Base-by-base conservation (phyloP, 2,113 vertebrate genomes). In the Oreochromis niloticus region DNA sequence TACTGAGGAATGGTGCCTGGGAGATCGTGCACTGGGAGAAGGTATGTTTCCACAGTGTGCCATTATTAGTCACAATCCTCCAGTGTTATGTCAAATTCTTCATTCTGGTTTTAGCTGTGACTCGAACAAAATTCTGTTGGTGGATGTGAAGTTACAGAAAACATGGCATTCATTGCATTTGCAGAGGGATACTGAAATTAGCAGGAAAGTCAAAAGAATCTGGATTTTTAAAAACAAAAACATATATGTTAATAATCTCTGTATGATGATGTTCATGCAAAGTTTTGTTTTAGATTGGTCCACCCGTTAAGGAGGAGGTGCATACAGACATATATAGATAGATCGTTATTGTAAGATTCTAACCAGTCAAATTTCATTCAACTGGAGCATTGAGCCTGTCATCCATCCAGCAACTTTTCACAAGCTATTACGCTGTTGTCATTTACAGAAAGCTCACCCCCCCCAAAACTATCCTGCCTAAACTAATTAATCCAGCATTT, bases 11-110 rank as follows among this genome's bases (percentile, higher is more conserved):
- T 85, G 98, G 99, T 91, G 98, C 98, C 84, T 99, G 99, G 99
- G 98, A 99, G 96, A 99, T 99, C 91, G 98, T 99, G 90, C 98
- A 99, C 95, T 99, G 99, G 99, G 98, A 99, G 95, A 99, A 99
- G 98, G 99, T 99, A 97, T 89, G 92, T 84, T 71, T 30, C 32
- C 43, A 82, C 27, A 46, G 2, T 52, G 54, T 57, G 46, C 86
- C 41, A 81, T 39, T 36, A 52, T 39, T 48, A 22, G 52, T 12
- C 59, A 32, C 63, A 9, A 68, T 22, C 7, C n/a, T 68, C 36
- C n/a, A 14, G 63, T 59, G 24, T 41, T 22, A 24, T 41, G 41
- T 68, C 7, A 68, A 41, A 41, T 41, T 59, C 56, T 59, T 59
- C 56, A 59, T 16, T 68, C 63, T 22, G 11, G 41, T 14, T 41